A percentile compares a stretch with the other conserved stretches of the same genome.
Conservation (phyloP, 2,113 vertebrate species). For the Myotis davidii region DNA sequence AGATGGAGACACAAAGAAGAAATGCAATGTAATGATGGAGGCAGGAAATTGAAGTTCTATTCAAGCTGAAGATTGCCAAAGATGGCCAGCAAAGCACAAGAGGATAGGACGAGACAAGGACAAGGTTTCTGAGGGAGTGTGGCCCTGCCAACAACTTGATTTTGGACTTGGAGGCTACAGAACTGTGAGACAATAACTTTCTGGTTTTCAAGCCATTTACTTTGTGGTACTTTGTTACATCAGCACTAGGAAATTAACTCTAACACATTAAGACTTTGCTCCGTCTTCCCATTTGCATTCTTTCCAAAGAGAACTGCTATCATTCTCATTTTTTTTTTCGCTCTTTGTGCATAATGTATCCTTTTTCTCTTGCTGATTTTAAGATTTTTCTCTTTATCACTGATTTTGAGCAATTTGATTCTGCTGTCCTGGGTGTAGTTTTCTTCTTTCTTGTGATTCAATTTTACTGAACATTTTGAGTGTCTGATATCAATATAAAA, state of each 20-base stretch:
- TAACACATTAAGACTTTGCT: background rate
- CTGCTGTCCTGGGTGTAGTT: background rate
- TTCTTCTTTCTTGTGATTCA: background rate
- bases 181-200: background rate
- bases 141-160: background rate
- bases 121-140: background rate
- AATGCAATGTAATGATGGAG: background rate
- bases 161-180: background rate
- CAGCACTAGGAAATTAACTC: background rate
- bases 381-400: background rate
- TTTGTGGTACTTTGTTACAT: background rate
- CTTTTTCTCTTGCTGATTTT: background rate
- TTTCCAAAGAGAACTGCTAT: background rate
- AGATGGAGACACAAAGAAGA: background rate
- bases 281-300: background rate
- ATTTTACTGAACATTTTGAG: background rate
- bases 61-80: background rate
- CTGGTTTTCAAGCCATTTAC: background rate
- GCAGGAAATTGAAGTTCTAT: background rate
- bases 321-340: background rate
- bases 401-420: background rate
- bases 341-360: background rate
- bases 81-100: background rate
- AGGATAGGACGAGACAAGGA: background rate
- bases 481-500: background rate